A percentile compares a stretch with the other conserved stretches of the same genome.
phyloP scores from a whole-genome alignment of 2,888 invertebrate species.

The Hedychridium roseum region DNA sequence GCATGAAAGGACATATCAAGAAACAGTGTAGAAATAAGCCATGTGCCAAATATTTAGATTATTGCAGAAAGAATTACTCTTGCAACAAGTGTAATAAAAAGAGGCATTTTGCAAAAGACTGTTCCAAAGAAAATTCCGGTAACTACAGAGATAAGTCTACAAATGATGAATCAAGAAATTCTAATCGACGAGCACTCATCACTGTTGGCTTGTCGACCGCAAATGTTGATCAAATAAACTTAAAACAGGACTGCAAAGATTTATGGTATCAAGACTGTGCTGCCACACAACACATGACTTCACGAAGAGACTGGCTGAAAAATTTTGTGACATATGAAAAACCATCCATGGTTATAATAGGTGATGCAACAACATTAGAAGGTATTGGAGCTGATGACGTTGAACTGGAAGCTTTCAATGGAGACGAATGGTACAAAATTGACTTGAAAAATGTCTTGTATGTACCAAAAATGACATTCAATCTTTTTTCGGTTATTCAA shows the following conservation, averaged over 20 bases:
- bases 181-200: slow-evolving; percentile 23
- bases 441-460: slow-evolving; percentile 27
- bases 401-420: slow-evolving; percentile 37
- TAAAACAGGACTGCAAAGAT: slow-evolving; percentile 14
- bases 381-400: slow-evolving; percentile 35
- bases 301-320: slow-evolving; percentile 32
- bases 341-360: slow-evolving; percentile 26
- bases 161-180: slow-evolving; percentile 10
- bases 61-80: slow-evolving; percentile 38
- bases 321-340: slow-evolving; percentile 27
- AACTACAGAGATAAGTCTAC: slow-evolving; percentile 10
- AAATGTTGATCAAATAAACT: slow-evolving; percentile 19
- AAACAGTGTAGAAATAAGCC: slow-evolving; percentile 32
- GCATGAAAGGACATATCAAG: slow-evolving; percentile 31
- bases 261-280: slow-evolving; percentile 40
- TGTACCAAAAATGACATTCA: slow-evolving; percentile 26
- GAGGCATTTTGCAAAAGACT: slow-evolving; percentile 41
- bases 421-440: slow-evolving; percentile 31
- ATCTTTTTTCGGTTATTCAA: slow-evolving; percentile 37
- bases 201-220: slow-evolving; percentile 27
- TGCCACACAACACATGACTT: slow-evolving; percentile 43
- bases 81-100: slow-evolving; percentile 41
- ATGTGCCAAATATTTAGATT: slow-evolving; percentile 32
- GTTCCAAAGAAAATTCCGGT: slow-evolving; percentile 17
- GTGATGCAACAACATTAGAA: slow-evolving; percentile 36